Conservation (phyloP, 2,797 vertebrate species). For the Myripristis murdjan region DNA sequence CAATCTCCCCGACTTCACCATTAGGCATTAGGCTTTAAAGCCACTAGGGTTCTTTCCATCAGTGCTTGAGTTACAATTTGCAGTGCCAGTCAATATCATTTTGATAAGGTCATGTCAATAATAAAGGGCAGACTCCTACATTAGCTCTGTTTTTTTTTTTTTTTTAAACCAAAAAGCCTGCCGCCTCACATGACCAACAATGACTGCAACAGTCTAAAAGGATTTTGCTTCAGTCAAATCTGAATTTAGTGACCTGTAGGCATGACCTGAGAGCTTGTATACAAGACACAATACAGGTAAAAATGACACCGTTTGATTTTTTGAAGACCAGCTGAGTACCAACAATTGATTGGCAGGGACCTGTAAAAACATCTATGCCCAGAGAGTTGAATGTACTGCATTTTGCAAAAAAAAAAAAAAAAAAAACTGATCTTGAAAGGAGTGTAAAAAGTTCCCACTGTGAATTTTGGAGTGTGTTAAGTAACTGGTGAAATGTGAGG, state of each 20-base stretch:
- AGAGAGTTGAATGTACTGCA: no score
- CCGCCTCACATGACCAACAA: constrained; percentile 24
- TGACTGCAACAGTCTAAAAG: constrained; percentile 37
- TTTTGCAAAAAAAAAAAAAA: no score
- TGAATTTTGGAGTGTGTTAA: background rate
- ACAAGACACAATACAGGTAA: constrained; percentile 4
- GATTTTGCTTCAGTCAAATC: constrained; percentile 17
- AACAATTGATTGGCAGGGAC: constrained; percentile 16
- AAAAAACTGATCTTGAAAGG: no score
- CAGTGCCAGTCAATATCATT: constrained; percentile 60
- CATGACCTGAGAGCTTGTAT: constrained; percentile 28
- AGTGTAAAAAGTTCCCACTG: no score
- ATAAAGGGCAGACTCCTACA: constrained; percentile 65
- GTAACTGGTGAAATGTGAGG: constrained; percentile 19
- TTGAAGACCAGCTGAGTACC: constrained; percentile 40
- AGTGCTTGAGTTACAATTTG: constrained; percentile 67
- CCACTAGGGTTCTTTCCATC: constrained; percentile 49
- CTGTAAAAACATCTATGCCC: constrained; percentile 12
- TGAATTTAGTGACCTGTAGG: constrained; percentile 43
- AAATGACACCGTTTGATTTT: constrained; percentile 10
- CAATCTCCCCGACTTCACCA: constrained; percentile 17
- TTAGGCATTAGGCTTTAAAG: constrained; percentile 38
- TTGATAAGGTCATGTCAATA: constrained; percentile 78
- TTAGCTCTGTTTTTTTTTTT: constrained; percentile 51
- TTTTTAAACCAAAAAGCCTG: constrained; percentile 38